Conservation (phyloP, 2,888 invertebrate genomes). For the Drosophila anceps region DNA sequence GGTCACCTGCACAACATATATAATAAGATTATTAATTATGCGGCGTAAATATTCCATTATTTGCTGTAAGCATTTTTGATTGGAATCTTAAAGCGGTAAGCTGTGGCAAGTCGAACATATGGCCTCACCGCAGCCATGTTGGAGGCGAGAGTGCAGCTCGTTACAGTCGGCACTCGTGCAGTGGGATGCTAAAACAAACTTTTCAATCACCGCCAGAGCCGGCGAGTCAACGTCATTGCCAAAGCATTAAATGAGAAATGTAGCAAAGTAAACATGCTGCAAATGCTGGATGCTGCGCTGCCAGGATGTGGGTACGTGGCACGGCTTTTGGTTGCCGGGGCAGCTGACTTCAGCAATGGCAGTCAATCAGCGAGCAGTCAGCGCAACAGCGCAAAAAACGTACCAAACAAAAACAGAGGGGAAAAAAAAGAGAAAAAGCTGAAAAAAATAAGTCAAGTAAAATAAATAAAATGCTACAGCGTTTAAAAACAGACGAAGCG, state of each 20-base stretch:
- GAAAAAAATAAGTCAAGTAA: conserved; percentile 48
- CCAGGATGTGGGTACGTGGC: conserved; percentile 31
- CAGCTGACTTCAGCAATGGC: conserved; percentile 42
- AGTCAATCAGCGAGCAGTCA: conserved; percentile 67
- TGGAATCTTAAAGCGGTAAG: conserved; percentile 19
- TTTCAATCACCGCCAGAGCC: conserved; percentile 73
- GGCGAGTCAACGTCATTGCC: conserved; percentile 68
- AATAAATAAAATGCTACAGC: conserved; percentile 60
- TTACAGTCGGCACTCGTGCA: conserved; percentile 3
- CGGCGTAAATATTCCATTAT: background rate
- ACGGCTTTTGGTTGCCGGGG: conserved; percentile 22
- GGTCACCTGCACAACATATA: background rate
- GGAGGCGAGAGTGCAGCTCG: background rate
- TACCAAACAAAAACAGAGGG: conserved; percentile 19
- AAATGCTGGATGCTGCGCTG: conserved; percentile 36
- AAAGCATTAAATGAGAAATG: conserved; percentile 75
- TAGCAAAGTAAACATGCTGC: conserved; percentile 69
- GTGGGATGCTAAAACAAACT: conserved; percentile 60
- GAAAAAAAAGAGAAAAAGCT: conserved; percentile 27
- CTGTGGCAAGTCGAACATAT: background rate
- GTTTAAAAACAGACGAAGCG: conserved; percentile 69
- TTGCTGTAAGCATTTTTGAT: conserved; percentile 17
- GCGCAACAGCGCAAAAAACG: conserved; percentile 24
- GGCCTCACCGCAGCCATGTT: conserved; percentile 8
- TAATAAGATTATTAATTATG: conserved; percentile 1